Evolutionary conservation across 2,113 vertebrate species (phyloP).

Genomic region (Tupaia chinensis): DNA sequence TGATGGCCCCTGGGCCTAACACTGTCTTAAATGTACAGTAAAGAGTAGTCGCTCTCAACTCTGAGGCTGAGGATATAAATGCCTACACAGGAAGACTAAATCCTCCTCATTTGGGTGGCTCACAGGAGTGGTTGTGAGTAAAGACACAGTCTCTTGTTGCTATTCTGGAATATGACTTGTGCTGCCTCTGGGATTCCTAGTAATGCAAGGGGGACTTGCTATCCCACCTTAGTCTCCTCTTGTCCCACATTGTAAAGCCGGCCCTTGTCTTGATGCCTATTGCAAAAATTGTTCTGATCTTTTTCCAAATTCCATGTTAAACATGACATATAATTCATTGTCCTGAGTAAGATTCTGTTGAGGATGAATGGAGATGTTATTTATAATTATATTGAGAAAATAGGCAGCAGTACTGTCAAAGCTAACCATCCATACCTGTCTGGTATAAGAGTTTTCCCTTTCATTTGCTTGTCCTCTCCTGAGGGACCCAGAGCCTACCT

Average conservation of each 20-base stretch:
- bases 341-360: not conserved
- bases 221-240: not conserved
- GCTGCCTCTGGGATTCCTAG: not conserved
- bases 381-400: constrained; percentile 12
- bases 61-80: not conserved
- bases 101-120: not conserved
- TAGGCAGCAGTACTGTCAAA: not conserved
- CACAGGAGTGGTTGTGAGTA: not conserved
- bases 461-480: not conserved
- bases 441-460: not conserved
- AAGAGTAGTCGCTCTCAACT: not conserved
- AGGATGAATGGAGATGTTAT: not conserved
- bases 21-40: not conserved
- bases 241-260: constrained; percentile 21
- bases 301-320: not conserved
- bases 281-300: constrained; percentile 32
- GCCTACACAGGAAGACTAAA: not conserved
- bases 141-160: not conserved
- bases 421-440: too few species aligned
- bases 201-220: not conserved
- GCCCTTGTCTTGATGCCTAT: constrained; percentile 9
- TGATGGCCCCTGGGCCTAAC: not conserved
- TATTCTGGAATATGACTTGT: not conserved
- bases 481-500: not conserved
- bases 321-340: not conserved